Evolutionary conservation across 64 coral and sea anemone species (phyloP), one percentile per base, ranked within the genome.

Genomic region (Montipora foliosa): DNA sequence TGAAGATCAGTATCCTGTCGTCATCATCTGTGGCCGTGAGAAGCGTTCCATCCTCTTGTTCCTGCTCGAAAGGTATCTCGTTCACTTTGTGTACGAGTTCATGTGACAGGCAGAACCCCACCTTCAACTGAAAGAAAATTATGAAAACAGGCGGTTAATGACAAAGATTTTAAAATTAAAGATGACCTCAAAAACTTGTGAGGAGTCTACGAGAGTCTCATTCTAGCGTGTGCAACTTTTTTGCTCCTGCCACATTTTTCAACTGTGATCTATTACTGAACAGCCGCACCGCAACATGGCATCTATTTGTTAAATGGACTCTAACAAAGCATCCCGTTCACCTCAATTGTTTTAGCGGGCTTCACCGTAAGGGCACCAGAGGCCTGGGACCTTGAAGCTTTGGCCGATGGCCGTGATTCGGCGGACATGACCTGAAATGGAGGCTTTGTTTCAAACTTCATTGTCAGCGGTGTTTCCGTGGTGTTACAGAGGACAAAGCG

Each of bases 301-400:
- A 22, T 22, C 22, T 22, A 22, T 22, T 22, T 22, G 22, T 22
- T 22, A 22, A 22, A 22, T 22, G 22, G 52, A 55, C 52, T 55
- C 9, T 6, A 51, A 75, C 15, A 46, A 14, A 61, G 20, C 7
- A 58, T 6, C 19, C 50, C 87, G 13, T 5, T 19, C 80, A 99
- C 98, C 95, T 99, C 88, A 8, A 99, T 51, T 74, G 91, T 99
- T 77, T 94, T 99, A 66, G 87, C 83, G 9, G 98, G 98, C 67
- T 99, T 99, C 51, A 96, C 47, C 37, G 89, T 94, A 14, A 95
- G 83, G 44, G 85, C 75, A 0, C 89, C 84, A 22, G 45, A 47
- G 7, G 95, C 22, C 22, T 22, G 22, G 22, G 22, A 22, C 22
- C 22, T 22, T 22, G 22, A 22, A 22, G 22, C 22, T 22, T 22